Conservation (phyloP, 1,140 invertebrate genomes). For the Penaeus japonicus region DNA sequence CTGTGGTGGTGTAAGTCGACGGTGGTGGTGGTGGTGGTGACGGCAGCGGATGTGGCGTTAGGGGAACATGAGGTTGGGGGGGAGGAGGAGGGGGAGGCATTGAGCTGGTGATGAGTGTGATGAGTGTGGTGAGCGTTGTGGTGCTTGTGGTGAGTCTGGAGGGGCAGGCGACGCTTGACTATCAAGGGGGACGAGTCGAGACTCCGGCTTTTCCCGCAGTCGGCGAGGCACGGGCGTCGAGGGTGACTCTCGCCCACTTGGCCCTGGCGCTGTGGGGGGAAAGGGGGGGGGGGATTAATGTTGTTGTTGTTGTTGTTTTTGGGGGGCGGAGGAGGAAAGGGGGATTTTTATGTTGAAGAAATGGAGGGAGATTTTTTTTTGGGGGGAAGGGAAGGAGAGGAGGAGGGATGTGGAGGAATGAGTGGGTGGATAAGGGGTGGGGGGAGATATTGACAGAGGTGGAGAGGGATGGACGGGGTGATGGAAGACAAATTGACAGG, state of each 20-base stretch:
- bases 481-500: too few species aligned
- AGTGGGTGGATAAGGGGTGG: too few species aligned
- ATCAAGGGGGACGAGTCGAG: slow-evolving; percentile 42
- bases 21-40: slow-evolving; percentile 10
- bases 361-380: too few species aligned
- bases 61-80: not conserved
- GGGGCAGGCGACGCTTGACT: slow-evolving; percentile 2
- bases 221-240: slow-evolving; percentile 15
- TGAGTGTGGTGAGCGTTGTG: not conserved
- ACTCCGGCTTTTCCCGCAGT: slow-evolving; percentile 43
- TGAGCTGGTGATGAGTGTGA: too few species aligned
- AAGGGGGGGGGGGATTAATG: not conserved
- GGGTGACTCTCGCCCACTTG: slow-evolving; percentile 30
- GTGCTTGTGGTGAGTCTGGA: not conserved
- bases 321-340: too few species aligned
- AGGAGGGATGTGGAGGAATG: too few species aligned
- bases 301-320: too few species aligned
- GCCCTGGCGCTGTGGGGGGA: slow-evolving; percentile 7
- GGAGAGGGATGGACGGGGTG: too few species aligned
- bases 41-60: slow-evolving; percentile 5
- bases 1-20: not conserved
- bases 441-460: too few species aligned
- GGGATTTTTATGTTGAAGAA: too few species aligned
- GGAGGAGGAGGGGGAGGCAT: not conserved
- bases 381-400: too few species aligned